Percentiles rank a stretch among this genome's conserved stretches.
Conservation (phyloP, 1,140 invertebrate genomes). For the Ladona fulva region DNA sequence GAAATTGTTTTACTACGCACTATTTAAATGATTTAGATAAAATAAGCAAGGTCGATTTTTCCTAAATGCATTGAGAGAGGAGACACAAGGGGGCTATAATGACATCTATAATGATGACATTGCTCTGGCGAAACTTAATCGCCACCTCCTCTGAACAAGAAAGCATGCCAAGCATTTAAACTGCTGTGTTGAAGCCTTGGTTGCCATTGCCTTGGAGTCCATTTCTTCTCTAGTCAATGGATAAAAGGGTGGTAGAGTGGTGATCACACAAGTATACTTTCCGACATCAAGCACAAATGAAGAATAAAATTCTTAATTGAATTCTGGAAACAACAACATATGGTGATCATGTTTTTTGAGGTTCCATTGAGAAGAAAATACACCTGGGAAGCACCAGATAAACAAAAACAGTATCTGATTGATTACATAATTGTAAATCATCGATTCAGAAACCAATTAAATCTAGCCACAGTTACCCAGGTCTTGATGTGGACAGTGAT, state of each 20-base stretch:
- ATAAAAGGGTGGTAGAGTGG: not conserved
- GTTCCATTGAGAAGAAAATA: not conserved
- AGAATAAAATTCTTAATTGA: not conserved
- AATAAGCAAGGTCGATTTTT: too few species aligned
- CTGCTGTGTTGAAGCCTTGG: not conserved
- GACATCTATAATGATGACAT: not conserved
- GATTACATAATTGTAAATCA: not conserved
- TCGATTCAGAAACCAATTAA: not conserved
- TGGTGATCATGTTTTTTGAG: not conserved
- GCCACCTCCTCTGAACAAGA: too few species aligned
- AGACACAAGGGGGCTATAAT: not conserved
- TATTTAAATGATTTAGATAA: too few species aligned
- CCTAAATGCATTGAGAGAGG: too few species aligned
- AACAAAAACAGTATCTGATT: not conserved
- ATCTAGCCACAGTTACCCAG: too few species aligned
- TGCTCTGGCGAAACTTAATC: not conserved
- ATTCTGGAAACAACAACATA: not conserved
- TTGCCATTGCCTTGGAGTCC: not conserved
- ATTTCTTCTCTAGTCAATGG: not conserved
- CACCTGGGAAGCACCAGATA: not conserved
- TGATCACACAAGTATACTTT: not conserved
- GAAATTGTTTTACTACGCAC: too few species aligned
- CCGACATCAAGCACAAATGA: not conserved
- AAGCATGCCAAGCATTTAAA: not conserved
- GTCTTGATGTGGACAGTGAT: too few species aligned